phyloP scores from a whole-genome alignment of 2,797 vertebrate species.

The Ceyx erithaca region DNA sequence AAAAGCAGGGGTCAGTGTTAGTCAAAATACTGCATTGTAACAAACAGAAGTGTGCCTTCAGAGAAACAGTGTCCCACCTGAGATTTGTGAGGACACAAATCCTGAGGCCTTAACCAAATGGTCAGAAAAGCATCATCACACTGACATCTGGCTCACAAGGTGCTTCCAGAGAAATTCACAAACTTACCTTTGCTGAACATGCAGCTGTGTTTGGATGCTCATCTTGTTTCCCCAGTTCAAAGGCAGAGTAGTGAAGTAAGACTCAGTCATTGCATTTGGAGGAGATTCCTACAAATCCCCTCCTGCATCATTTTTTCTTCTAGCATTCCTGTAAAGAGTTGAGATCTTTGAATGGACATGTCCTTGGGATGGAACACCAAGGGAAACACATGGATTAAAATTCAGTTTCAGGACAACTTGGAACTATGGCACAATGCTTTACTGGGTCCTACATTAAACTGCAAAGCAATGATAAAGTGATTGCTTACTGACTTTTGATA shows the following conservation, averaged over 20 bases:
- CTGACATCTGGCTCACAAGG: not conserved
- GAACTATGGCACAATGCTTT: not conserved
- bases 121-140: not conserved
- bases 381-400: not conserved
- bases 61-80: not conserved
- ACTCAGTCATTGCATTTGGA: not conserved
- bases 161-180: not conserved
- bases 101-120: not conserved
- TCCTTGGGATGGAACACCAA: not conserved
- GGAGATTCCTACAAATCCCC: not conserved
- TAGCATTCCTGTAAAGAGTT: not conserved
- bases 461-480: not conserved
- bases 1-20: not conserved
- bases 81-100: not conserved
- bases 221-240: not conserved
- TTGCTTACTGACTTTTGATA: constrained; percentile 20
- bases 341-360: not conserved
- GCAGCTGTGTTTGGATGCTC: not conserved
- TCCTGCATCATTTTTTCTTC: not conserved
- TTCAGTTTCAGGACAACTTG: not conserved
- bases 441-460: not conserved
- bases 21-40: not conserved
- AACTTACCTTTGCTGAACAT: not conserved
- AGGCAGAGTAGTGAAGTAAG: not conserved
- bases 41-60: not conserved